A percentile compares a stretch with the other conserved stretches of the same genome.
Evolutionary conservation across 2,888 invertebrate species (phyloP).

Genomic region (Melipona bicolor): DNA sequence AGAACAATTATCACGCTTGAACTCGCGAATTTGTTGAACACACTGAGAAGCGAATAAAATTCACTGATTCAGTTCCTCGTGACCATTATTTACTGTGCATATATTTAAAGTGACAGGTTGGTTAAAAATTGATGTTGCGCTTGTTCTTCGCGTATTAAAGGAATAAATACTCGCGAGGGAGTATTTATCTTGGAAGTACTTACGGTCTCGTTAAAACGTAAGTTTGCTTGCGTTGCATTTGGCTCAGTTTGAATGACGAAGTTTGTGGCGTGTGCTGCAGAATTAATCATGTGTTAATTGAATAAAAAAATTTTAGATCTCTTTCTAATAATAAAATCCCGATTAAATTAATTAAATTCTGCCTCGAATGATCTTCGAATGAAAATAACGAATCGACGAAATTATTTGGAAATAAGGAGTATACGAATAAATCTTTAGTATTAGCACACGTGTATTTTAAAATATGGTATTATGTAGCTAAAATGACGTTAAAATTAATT

Average conservation of each 20-base stretch:
- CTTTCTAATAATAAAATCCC: not conserved
- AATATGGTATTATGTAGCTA: not conserved
- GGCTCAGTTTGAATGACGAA: not conserved
- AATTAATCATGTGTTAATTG: not conserved
- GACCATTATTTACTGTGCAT: constrained; percentile 38
- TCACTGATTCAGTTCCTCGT: constrained; percentile 46
- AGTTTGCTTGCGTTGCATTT: not conserved
- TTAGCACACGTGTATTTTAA: not conserved
- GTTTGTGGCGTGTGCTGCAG: not conserved
- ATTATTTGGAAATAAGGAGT: not conserved
- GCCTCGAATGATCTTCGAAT: not conserved
- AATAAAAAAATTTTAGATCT: not conserved
- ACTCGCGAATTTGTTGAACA: constrained; percentile 30
- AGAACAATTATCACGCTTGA: constrained; percentile 35
- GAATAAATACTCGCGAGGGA: not conserved
- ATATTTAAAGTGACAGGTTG: constrained; percentile 28
- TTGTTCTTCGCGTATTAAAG: constrained; percentile 23
- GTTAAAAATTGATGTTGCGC: constrained; percentile 11
- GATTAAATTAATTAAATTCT: not conserved
- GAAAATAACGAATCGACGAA: not conserved
- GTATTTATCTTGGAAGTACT: constrained; percentile 9
- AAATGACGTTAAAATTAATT: not conserved
- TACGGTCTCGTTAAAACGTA: not conserved
- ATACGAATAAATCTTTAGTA: not conserved
- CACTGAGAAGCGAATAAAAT: constrained; percentile 27